Percentiles rank a stretch among this genome's conserved stretches.
These are phyloP conservation scores for Pammene aurita DNA, from an alignment of 2,888 invertebrate species.

Conservation along the genomic window DNA sequence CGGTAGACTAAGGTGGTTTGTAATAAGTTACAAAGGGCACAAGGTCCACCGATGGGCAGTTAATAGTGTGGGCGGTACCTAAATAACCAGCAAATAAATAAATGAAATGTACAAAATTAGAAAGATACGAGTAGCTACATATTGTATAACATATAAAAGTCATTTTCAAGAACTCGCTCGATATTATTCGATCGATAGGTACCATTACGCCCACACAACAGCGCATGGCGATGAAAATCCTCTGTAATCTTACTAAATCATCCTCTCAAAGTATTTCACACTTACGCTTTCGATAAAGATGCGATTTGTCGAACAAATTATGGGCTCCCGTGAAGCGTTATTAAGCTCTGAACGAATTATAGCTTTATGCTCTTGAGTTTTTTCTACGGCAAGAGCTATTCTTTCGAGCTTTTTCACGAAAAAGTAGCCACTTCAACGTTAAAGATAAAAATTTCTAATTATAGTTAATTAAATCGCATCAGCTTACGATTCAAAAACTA, in stretches of 20 bases:
- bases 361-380: not conserved
- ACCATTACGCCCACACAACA: constrained; percentile 24
- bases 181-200: not conserved
- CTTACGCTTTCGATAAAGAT: constrained; percentile 28
- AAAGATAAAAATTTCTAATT: no score
- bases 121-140: not conserved
- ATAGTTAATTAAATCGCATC: no score
- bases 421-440: no score
- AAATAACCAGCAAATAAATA: no score
- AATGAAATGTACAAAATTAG: constrained; percentile 10
- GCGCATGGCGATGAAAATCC: constrained; percentile 18
- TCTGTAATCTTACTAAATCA: constrained; percentile 26
- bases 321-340: not conserved
- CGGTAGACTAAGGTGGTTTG: no score
- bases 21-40: no score
- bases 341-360: not conserved
- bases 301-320: constrained; percentile 33
- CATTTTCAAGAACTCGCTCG: constrained; percentile 18
- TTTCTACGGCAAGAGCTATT: not conserved
- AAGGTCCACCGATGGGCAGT: no score
- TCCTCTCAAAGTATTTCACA: constrained; percentile 16
- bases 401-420: no score
- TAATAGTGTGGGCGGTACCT: no score
- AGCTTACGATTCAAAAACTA: no score
- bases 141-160: not conserved